phyloP scores from a whole-genome alignment of 35 echinoderm and acorn worm genomes.

The Stichopus chloronotus region DNA sequence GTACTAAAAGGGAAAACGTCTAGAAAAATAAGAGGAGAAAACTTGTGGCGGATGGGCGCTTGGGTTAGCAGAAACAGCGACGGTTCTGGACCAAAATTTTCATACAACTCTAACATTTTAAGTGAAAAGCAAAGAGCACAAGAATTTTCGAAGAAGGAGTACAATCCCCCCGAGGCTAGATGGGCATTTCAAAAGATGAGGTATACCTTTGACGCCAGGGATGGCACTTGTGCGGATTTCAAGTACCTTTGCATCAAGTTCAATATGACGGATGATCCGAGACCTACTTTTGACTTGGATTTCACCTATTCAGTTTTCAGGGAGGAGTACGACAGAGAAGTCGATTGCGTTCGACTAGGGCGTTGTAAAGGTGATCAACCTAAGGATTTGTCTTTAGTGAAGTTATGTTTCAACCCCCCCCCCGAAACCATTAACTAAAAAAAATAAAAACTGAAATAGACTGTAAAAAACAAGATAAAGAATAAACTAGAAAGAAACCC shows the following conservation, averaged over 20 bases:
- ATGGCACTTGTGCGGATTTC: conserved; percentile 13
- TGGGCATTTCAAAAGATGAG: conserved; percentile 34
- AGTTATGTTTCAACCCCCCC: background rate
- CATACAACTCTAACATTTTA: conserved; percentile 63
- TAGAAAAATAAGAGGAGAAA: conserved; percentile 38
- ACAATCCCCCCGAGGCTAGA: background rate
- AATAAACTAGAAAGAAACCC: no score
- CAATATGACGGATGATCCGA: conserved; percentile 5
- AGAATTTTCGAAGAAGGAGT: background rate
- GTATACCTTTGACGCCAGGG: conserved; percentile 41
- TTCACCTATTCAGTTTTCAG: conserved; percentile 3
- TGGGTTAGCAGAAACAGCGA: conserved; percentile 78
- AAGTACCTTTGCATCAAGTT: conserved; percentile 55
- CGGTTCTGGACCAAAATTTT: conserved; percentile 65
- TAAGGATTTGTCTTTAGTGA: background rate
- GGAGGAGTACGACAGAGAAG: background rate
- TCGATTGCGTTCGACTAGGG: conserved; percentile 11
- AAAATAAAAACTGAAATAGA: background rate
- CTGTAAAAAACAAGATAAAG: background rate
- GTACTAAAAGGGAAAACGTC: background rate
- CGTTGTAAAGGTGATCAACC: conserved; percentile 19
- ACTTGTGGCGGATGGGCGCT: conserved; percentile 72
- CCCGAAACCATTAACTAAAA: background rate
- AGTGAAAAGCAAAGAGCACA: conserved; percentile 39
- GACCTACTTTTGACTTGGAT: conserved; percentile 22